Percentiles rank a stretch among this genome's conserved stretches.
These are phyloP conservation scores for Ditylenchus weischeri DNA, from an alignment of 2,888 invertebrate species.

Conservation along the genomic window DNA sequence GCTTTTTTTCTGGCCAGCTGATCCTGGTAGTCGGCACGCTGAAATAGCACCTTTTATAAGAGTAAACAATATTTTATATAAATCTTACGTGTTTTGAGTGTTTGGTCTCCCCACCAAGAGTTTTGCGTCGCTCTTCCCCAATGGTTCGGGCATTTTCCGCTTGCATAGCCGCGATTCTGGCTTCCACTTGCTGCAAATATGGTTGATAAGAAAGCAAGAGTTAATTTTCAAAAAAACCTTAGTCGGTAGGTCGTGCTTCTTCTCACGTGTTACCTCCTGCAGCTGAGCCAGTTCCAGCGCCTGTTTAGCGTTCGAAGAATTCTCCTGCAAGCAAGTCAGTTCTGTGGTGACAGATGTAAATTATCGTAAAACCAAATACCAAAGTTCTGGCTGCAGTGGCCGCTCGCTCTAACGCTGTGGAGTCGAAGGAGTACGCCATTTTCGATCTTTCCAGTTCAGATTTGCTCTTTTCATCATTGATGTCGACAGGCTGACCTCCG, in stretches of 20 bases:
- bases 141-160: conserved; percentile 82
- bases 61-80: too few relatives aligned
- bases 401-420: conserved; percentile 91
- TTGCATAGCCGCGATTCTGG: conserved; percentile 84
- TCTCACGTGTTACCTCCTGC: conserved; percentile 83
- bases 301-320: conserved; percentile 78
- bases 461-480: conserved; percentile 6
- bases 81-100: conserved; percentile 81
- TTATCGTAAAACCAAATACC: conserved; percentile 4
- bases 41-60: conserved; percentile 3
- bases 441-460: conserved; percentile 10
- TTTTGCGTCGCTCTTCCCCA: conserved; percentile 88
- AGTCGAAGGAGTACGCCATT: conserved; percentile 70
- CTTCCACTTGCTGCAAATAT: conserved; percentile 74
- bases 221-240: conserved; percentile 64
- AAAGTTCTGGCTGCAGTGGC: conserved; percentile 92
- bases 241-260: conserved; percentile 80
- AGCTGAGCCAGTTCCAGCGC: conserved; percentile 86
- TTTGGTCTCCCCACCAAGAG: conserved; percentile 86
- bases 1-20: conserved; percentile 82
- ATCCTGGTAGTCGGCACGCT: conserved; percentile 92
- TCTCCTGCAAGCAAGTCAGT: conserved; percentile 65
- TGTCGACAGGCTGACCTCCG: conserved; percentile 5
- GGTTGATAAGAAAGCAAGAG: neutral
- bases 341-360: neutral